Percentiles rank a stretch among this genome's conserved stretches.
Evolutionary conservation across 2,888 invertebrate species (phyloP).

Genomic region (Euzophera pinguis): DNA sequence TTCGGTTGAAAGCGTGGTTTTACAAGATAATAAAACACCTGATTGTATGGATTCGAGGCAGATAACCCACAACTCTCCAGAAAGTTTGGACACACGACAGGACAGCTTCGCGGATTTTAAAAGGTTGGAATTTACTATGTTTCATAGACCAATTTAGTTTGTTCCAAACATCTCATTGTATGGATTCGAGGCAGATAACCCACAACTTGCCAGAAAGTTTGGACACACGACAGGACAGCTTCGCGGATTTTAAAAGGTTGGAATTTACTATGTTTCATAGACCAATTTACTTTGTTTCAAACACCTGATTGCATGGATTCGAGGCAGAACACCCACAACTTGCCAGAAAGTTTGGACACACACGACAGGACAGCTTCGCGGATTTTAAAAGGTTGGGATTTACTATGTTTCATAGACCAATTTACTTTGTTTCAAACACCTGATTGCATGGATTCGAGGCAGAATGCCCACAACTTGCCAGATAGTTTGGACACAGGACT

Average conservation of each 20-base stretch:
- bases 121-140: slow-evolving; percentile 39
- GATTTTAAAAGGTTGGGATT: slow-evolving; percentile 42
- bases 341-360: slow-evolving; percentile 40
- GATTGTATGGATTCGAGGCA: neutral
- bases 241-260: slow-evolving; percentile 46
- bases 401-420: too few relatives aligned
- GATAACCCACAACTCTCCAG: slow-evolving; percentile 25
- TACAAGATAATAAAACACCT: neutral
- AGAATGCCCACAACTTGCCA: slow-evolving; percentile 23
- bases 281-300: too few relatives aligned
- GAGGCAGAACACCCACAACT: slow-evolving; percentile 8
- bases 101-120: slow-evolving; percentile 43
- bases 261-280: too few relatives aligned
- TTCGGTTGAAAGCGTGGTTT: slow-evolving; percentile 33
- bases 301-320: neutral
- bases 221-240: slow-evolving; percentile 38
- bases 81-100: slow-evolving; percentile 34
- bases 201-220: slow-evolving; percentile 34
- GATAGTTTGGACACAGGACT: too few relatives aligned
- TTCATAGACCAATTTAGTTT: too few relatives aligned
- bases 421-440: too few relatives aligned
- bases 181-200: neutral
- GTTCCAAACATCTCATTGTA: neutral
- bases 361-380: slow-evolving; percentile 37
- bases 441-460: neutral